phyloP scores from a whole-genome alignment of 1,140 invertebrate species.

The Lethrus apterus region DNA sequence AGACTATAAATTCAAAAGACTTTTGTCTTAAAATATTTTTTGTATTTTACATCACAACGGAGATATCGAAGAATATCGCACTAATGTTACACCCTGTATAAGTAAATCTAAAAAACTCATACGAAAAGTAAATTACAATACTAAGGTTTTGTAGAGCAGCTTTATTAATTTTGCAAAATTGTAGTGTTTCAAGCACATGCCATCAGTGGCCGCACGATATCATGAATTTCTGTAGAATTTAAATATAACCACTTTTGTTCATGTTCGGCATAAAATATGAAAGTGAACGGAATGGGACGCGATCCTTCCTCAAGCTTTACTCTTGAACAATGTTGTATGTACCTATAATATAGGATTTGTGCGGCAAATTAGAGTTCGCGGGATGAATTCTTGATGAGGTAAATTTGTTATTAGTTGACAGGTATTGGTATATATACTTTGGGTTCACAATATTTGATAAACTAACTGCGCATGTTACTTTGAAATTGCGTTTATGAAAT shows the following conservation, averaged over 20 bases:
- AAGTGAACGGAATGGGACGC: background rate
- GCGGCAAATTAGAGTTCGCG: constrained; percentile 34
- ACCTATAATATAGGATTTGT: constrained; percentile 26
- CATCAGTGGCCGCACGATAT: constrained; percentile 19
- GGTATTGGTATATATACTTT: constrained; percentile 26
- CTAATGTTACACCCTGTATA: no score
- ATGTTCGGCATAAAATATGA: constrained; percentile 1
- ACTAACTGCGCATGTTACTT: no score
- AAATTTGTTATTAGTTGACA: constrained; percentile 30
- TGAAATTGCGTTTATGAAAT: no score
- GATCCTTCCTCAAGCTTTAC: constrained; percentile 7
- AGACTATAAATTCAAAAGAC: no score
- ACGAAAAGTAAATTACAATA: constrained; percentile 15
- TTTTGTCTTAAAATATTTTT: no score
- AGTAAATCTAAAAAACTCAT: constrained; percentile 16
- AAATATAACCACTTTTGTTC: constrained; percentile 1
- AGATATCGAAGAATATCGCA: no score
- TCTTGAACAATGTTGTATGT: constrained; percentile 8
- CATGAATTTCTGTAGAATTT: constrained; percentile 13
- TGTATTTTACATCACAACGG: no score
- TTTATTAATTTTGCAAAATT: constrained; percentile 25
- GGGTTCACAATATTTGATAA: constrained; percentile 14
- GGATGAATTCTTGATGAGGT: constrained; percentile 33
- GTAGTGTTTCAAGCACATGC: constrained; percentile 8
- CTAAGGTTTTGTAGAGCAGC: constrained; percentile 5